Base-by-base conservation (phyloP, 1,140 invertebrate genomes). In the Drosophila melanogaster region DNA sequence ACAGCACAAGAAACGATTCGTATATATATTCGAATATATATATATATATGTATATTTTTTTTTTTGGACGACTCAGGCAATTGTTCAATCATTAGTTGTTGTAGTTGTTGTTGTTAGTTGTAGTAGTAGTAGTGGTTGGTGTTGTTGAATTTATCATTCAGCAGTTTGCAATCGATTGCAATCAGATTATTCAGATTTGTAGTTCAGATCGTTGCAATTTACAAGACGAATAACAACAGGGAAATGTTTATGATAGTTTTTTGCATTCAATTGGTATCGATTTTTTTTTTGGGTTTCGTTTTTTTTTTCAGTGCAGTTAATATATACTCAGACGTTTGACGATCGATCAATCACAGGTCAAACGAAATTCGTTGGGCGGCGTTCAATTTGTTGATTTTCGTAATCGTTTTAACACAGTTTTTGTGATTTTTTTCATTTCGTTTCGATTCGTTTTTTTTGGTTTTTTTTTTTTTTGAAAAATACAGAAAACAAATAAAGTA, bases 401-500 rank as follows among this genome's bases (percentile, higher is more conserved):
- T 75, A 33, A 61, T 14, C n/a, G 38, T 74, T 65, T 62, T 33
- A 35, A 22, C n/a, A 60, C 30, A 40, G 40, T 62, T 85, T 79
- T 61, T 24, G 35, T 58, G 30, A 30, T 30, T 8, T 30, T 30
- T 30, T 30, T 30, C 30, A 7, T 30, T 30, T 30, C 30, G 30
- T 30, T 30, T 30, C 26, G 30, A 3, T 30, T 30, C 7, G 26
- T 37, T 37, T 37, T 14, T 38, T 14, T 38, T 38, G n/a, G n/a
- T 22, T 58, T 55, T 47, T 60, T 71, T 55, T 53, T 37, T 62
- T 76, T 81, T 69, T 57, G 74, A 65, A 84, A 71, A 85, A 77
- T 50, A 87, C 81, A 87, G 83, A 87, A 87, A 81, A 79, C 69
- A 41, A 76, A 64, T 69, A 80, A 84, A 85, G 62, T 80, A 87